phyloP scores from a whole-genome alignment of 2,113 vertebrate species.

The Indicator indicator region DNA sequence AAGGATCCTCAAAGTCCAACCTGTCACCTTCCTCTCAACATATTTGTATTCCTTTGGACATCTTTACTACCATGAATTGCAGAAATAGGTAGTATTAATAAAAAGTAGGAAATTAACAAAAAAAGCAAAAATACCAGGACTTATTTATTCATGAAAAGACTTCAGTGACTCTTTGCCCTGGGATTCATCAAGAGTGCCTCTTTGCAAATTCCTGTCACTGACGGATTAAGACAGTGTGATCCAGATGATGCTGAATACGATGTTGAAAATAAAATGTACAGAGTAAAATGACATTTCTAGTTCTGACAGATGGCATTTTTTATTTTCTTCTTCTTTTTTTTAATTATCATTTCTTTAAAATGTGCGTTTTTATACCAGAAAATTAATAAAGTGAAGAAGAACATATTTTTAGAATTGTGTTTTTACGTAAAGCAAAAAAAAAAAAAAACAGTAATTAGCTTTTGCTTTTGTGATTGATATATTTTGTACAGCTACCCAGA shows the following conservation, averaged over 20 bases:
- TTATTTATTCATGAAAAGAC: background rate
- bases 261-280: slow-evolving; percentile 28
- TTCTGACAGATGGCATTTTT: slow-evolving; percentile 21
- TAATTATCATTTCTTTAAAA: slow-evolving; percentile 17
- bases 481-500: background rate
- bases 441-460: background rate
- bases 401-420: background rate
- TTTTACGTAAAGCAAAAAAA: background rate
- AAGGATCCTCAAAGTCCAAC: too few relatives aligned
- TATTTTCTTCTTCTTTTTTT: background rate
- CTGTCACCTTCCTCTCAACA: background rate
- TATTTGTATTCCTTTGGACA: background rate
- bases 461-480: slow-evolving; percentile 2
- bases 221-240: slow-evolving; percentile 20
- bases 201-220: background rate
- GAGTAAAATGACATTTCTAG: background rate
- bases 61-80: background rate
- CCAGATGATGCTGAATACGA: slow-evolving; percentile 19
- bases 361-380: background rate
- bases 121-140: background rate
- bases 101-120: background rate
- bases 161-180: background rate
- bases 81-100: background rate
- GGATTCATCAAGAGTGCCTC: background rate
- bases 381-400: slow-evolving; percentile 7